Evolutionary conservation across 2,113 vertebrate species (phyloP), one percentile per base, ranked within the genome.

Genomic region (Oreocharis arfaki): DNA sequence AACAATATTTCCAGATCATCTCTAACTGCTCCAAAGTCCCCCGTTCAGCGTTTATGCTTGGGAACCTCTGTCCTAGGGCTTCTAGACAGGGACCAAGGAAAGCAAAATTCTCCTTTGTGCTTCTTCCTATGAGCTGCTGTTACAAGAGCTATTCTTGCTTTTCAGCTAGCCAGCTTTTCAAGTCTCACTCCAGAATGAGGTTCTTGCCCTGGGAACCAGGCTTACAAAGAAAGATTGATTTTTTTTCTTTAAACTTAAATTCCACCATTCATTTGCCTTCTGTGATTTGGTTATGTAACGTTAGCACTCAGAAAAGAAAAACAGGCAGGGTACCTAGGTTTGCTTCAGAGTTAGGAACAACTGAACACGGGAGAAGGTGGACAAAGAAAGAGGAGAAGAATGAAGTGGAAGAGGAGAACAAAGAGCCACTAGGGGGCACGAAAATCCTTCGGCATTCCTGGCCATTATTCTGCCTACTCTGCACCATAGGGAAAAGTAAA

Each of bases 381-480:
- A 30, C 5, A 35, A 87, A 12, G 46, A 57, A 47, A 8, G n/a
- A 82, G 11, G 39, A 55, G 19, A 76, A 44, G 1, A 63, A 44
- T 5, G 12, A 92, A 15, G 30, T 22, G 12, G 30, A 75, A 35
- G 57, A 68, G 10, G 13, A 67, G 27, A 39, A 80, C 4, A 18
- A 81, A 30, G 26, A 30, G n/a, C 87, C 87, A 91, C 89, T 78
- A 91, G 60, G 33, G 80, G 60, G 73, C 84, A 91, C 0, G 5
- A 87, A 93, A 82, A 95, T 76, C 53, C 52, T 87, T 75, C 44
- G 52, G 11, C 41, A 60, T 42, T 87, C 84, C 68, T 47, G 69
- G 61, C 42, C 68, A 42, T 68, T 68, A 24, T 37, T 49, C 30
- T 73, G 59, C 24, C 44, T n/a, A 39, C 65, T 44, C 30, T 69